Evolutionary conservation across 2,113 vertebrate genomes (phyloP).

Genomic region (Melospiza melodia): DNA sequence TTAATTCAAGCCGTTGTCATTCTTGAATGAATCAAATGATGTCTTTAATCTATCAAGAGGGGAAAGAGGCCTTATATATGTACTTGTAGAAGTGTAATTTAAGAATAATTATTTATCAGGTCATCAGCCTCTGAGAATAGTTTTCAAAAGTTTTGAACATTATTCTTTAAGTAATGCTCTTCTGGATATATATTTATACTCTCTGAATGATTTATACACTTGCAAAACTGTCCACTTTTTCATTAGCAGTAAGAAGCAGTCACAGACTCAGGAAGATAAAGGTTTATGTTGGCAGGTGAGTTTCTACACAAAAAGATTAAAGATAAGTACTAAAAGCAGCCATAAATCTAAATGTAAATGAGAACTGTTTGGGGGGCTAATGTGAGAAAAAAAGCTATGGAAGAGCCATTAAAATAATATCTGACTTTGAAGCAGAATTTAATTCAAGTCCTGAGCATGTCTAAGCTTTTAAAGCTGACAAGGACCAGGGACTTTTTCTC

Average conservation of each 20-base stretch:
- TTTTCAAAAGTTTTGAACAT: background rate
- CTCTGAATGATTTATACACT: background rate
- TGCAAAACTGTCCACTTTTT: background rate
- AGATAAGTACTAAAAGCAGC: conserved; percentile 27
- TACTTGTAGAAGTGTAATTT: background rate
- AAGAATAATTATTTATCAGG: background rate
- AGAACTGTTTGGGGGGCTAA: background rate
- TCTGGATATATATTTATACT: background rate
- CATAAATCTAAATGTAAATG: conserved; percentile 30
- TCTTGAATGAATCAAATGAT: background rate
- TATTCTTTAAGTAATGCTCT: background rate
- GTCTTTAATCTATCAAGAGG: background rate
- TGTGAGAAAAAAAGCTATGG: background rate
- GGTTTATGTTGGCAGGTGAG: conserved; percentile 34
- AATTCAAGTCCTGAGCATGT: background rate
- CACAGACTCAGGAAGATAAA: background rate
- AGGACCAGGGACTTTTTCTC: background rate
- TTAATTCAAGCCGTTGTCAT: background rate
- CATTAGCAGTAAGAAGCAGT: background rate
- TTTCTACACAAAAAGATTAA: conserved; percentile 8
- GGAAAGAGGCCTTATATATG: background rate
- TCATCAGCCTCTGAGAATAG: background rate
- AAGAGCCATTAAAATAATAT: conserved; percentile 29
- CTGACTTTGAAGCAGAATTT: conserved; percentile 4
- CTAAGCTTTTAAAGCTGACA: conserved; percentile 40